These are phyloP conservation scores for Forbesichthys agassizii DNA, from an alignment of 2,113 vertebrate genomes.

Conservation along the genomic window DNA sequence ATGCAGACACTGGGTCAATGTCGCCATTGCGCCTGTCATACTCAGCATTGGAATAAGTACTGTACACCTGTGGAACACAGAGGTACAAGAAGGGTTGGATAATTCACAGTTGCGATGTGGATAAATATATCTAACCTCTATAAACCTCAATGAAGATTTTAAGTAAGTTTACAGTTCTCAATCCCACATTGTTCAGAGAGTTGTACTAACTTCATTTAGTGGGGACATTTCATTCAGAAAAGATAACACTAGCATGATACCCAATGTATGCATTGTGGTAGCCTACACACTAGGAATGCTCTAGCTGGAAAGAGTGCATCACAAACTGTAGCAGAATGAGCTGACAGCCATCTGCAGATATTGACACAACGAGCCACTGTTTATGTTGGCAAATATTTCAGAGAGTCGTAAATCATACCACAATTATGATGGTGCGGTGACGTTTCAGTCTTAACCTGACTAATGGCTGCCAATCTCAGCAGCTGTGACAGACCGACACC, in stretches of 20 bases:
- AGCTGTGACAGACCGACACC: neutral
- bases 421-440: no score
- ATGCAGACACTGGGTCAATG: constrained; percentile 88
- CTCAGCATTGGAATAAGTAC: constrained; percentile 84
- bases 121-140: neutral
- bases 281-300: no score
- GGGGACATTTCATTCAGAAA: neutral
- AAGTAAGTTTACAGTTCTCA: no score
- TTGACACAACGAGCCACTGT: constrained; percentile 39
- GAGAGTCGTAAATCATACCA: neutral
- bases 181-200: no score
- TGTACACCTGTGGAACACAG: constrained; percentile 69
- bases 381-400: constrained; percentile 44
- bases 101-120: no score
- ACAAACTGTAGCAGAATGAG: constrained; percentile 3
- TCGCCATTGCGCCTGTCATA: constrained; percentile 88
- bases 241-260: neutral
- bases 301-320: no score
- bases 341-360: constrained; percentile 35
- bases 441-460: no score
- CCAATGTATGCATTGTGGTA: no score
- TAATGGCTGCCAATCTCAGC: no score
- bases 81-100: neutral
- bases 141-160: neutral
- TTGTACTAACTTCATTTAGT: neutral